Evolutionary conservation across 2,888 invertebrate species (phyloP), one percentile per base, ranked within the genome.

Genomic region (Corbicula japonica): DNA sequence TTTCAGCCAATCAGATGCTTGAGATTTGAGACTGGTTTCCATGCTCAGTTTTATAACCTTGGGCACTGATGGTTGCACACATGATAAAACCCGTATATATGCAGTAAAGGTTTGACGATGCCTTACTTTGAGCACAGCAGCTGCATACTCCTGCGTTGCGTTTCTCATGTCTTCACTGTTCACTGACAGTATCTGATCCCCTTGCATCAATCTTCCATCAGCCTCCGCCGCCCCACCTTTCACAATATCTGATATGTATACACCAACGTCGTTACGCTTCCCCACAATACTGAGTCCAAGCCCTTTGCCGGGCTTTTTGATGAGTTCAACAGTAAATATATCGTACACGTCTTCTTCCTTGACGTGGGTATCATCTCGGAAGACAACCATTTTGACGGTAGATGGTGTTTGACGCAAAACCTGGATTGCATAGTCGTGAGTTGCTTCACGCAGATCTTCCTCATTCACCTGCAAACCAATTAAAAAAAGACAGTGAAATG

Each of bases 161-260:
- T 91, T 92, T 21, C 94, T 90, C 85, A 94, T 92, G 83, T 97
- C 97, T 89, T 97, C 96, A 3, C 97, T 97, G 93, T 98, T 98
- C 18, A 99, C 97, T 38, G 97, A 95, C 10, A 97, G 94, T 62
- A 99, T 96, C 90, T 97, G 95, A 94, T 99, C 99, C 26, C 99
- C 99, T 90, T 96, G 96, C 94, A 97, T 96, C 82, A 99, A 95
- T 72, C 97, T 96, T 4, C 97, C 98, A 93, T 98, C 98, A n/a
- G 94, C 93, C 84, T 95, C 95, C 0, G 98, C 98, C 41, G 96
- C 96, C 30, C 98, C 97, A 2, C 98, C 98, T 70, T 96, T 95
- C 23, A 97, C 99, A 92, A 99, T 95, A 91, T 99, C 98, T 21
- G 97, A 97, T 66, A 99, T 96, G 93, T 98, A 98, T 71, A 98